phyloP scores from a whole-genome alignment of 2,113 vertebrate species.

The Cygnus buccinator region DNA sequence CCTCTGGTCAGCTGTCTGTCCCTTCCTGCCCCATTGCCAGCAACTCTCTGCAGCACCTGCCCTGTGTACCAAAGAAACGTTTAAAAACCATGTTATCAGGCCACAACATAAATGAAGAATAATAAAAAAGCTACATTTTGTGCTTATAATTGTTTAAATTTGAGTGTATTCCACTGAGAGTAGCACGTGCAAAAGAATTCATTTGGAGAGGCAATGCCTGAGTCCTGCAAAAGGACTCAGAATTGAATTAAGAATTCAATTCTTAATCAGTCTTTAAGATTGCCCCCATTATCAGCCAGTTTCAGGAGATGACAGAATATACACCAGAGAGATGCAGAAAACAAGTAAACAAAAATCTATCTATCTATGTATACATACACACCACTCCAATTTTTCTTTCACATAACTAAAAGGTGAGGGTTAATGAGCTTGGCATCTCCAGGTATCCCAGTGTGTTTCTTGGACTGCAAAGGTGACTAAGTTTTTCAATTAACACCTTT shows the following conservation, averaged over 20 bases:
- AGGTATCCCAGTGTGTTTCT: background rate
- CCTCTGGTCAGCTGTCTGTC: background rate
- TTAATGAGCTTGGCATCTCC: conserved; percentile 12
- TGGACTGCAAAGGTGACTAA: background rate
- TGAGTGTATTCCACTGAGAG: background rate
- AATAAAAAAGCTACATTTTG: background rate
- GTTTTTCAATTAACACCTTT: conserved; percentile 7
- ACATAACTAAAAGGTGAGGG: background rate
- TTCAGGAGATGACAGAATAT: background rate
- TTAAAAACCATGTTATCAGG: background rate
- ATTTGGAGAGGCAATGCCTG: background rate
- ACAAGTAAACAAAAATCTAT: background rate
- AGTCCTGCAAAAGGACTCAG: background rate
- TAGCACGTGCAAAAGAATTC: background rate
- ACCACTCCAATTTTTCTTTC: background rate
- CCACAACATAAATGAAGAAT: background rate
- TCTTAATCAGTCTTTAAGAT: background rate
- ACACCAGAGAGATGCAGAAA: background rate
- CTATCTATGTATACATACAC: too few relatives aligned
- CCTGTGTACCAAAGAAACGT: accelerated
- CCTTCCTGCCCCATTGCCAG: background rate
- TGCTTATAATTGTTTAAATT: background rate
- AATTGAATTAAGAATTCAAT: background rate
- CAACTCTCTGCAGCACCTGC: background rate
- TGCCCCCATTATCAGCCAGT: background rate